Evolutionary conservation across 2,113 vertebrate species (phyloP), one percentile per base, ranked within the genome.

Genomic region (Nibea albiflora): DNA sequence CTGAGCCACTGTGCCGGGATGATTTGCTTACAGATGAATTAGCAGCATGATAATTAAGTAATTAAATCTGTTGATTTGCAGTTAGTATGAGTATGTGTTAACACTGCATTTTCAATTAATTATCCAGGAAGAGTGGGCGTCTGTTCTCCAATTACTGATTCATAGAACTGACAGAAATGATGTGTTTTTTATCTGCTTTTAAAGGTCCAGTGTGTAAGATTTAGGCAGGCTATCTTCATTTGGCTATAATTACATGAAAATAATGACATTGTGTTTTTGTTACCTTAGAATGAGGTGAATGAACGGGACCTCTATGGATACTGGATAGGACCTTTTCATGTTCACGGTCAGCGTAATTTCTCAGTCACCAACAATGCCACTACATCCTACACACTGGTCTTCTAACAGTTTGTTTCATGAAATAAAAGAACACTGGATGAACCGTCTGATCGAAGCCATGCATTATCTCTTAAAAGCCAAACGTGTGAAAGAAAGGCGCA

Each of bases 401-500:
- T 39, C 8, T 4, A 62, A 22, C 12, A 50, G 28, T 39, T 39
- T 53, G 10, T 47, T 47, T 16, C 12, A 80, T 26, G 14, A 17
- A n/a, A 60, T 11, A 69, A 62, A 44, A 53, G 31, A 7, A 31
- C 9, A 42, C 5, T 3, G 3, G 10, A 42, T 8, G 19, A 42
- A 46, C 14, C 12, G 44, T 46, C 63, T 76, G n/a, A 68, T 39
- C 56, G 70, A 39, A 56, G 54, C 19, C 0, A 31, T 31, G 52
- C 11, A 26, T 39, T n/a, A 64, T 26, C 56, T 71, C 20, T 39
- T 28, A 26, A 80, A 73, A 68, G 35, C 17, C 47, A 52, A 26
- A 61, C 5, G 31, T 62, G 35, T 47, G 24, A 53, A 22, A 61
- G 19, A 61, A 22, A 58, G 2, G 14, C 16, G 53, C 35, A 19